These are phyloP conservation scores for Phaethornis superciliosus DNA, from an alignment of 2,113 vertebrate genomes.

Conservation along the genomic window DNA sequence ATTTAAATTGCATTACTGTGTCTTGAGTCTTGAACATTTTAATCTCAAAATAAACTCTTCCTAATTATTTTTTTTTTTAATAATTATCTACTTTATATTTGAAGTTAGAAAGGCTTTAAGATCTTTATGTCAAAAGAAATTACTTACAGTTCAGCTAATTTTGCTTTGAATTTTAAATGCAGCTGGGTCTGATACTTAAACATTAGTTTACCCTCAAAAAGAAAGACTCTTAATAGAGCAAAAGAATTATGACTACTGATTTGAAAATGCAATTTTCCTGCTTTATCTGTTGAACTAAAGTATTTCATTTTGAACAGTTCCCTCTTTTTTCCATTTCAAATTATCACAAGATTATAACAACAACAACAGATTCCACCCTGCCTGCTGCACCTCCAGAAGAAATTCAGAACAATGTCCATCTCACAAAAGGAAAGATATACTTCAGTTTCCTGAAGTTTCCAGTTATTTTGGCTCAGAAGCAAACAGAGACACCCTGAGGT, in stretches of 20 bases:
- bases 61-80: not conserved
- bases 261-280: not conserved
- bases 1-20: slow-evolving; percentile 11
- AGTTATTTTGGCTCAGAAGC: too few relatives aligned
- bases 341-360: not conserved
- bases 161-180: not conserved
- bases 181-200: not conserved
- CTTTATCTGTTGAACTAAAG: not conserved
- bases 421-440: not conserved
- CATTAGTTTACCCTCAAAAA: not conserved
- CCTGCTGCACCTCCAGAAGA: not conserved
- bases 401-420: not conserved
- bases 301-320: not conserved
- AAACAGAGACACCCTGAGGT: not conserved
- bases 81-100: not conserved
- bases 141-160: not conserved
- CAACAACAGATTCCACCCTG: not conserved
- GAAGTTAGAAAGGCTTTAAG: not conserved
- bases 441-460: not conserved
- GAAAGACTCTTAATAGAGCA: not conserved
- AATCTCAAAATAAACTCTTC: not conserved
- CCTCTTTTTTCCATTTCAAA: not conserved
- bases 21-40: slow-evolving; percentile 16
- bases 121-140: not conserved
- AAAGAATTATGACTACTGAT: not conserved